Percentiles rank a stretch among this genome's conserved stretches.
Conservation (phyloP, 2,888 invertebrate genomes). For the Drepana falcataria region DNA sequence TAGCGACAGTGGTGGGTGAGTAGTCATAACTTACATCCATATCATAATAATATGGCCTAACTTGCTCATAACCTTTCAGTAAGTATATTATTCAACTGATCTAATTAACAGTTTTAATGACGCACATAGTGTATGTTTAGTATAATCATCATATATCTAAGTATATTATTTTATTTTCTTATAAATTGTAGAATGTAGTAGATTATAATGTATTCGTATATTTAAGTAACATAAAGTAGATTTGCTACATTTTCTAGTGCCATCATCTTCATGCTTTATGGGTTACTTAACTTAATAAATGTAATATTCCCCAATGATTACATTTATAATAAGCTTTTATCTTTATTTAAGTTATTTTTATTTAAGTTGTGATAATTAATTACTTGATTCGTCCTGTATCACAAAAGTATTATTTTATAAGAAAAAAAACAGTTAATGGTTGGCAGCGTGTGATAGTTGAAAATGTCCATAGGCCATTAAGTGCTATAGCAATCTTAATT, state of each 20-base stretch:
- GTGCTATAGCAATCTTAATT: no score
- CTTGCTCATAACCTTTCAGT: constrained; percentile 21
- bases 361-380: no score
- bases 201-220: constrained; percentile 5
- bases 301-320: neutral
- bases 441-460: no score
- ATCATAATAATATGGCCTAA: constrained; percentile 42
- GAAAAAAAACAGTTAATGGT: no score
- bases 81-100: constrained; percentile 25
- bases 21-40: constrained; percentile 23
- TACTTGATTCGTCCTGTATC: no score
- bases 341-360: no score
- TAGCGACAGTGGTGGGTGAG: neutral
- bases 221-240: neutral
- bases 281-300: neutral
- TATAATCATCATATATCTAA: neutral
- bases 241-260: constrained; percentile 7
- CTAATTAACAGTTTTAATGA: constrained; percentile 12
- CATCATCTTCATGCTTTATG: constrained; percentile 12
- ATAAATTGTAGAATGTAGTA: neutral
- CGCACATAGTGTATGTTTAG: constrained; percentile 5
- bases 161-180: neutral
- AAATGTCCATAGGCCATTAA: no score
- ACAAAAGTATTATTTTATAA: no score
- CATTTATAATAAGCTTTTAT: no score